These are phyloP conservation scores for Numida meleagris DNA, from an alignment of 2,113 vertebrate genomes.

Conservation along the genomic window DNA sequence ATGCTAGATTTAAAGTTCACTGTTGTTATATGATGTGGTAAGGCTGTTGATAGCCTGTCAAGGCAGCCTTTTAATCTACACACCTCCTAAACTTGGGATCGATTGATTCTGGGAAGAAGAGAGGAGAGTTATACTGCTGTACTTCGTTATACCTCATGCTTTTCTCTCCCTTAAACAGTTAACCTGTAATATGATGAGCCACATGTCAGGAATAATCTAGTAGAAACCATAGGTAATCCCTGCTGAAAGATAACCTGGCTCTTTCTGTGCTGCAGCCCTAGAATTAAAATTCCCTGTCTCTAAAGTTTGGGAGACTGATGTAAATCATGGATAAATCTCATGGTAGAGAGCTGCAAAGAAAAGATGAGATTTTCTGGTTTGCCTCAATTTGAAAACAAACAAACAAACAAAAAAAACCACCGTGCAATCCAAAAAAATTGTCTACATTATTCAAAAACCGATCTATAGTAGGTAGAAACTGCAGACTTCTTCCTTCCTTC, in stretches of 20 bases:
- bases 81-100: not conserved
- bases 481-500: too few relatives aligned
- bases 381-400: not conserved
- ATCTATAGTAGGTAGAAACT: not conserved
- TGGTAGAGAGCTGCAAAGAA: not conserved
- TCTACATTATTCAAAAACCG: not conserved
- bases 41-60: conserved; percentile 43
- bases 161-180: conserved; percentile 1
- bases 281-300: conserved; percentile 31
- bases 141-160: conserved; percentile 40
- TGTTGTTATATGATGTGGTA: conserved; percentile 41
- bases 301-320: not conserved
- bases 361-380: not conserved
- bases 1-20: conserved; percentile 36
- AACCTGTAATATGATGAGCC: conserved; percentile 41
- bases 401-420: not conserved
- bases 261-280: conserved; percentile 1
- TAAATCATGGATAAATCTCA: conserved; percentile 7
- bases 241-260: conserved; percentile 31
- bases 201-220: conserved; percentile 34
- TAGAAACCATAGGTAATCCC: conserved; percentile 36
- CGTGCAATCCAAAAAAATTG: not conserved
- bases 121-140: not conserved
- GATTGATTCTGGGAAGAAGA: conserved; percentile 18
- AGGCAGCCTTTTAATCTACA: conserved; percentile 28